Evolutionary conservation across 2,888 invertebrate species (phyloP), one percentile per base, ranked within the genome.

Genomic region (Elegia similella): DNA sequence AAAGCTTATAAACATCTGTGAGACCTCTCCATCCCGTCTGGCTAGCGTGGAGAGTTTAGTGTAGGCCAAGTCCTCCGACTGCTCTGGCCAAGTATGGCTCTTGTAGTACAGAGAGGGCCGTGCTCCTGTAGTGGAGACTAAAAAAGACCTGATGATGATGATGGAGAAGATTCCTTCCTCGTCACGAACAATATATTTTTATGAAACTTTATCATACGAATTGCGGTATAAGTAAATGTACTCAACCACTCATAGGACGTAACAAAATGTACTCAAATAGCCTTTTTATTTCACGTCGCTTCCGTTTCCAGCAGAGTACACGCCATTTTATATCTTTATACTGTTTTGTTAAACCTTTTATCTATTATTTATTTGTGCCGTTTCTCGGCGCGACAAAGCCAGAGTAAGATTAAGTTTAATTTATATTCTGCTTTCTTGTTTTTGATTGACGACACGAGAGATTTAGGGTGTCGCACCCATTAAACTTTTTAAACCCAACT

Each of bases 341-440:
- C 16, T 50, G 50, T 50, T 50, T 50, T 34, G 50, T 50, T 17
- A 50, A 50, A 50, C 50, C 50, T 50, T 50, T 50, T 50, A 34
- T 50, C 50, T 50, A 16, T 50, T 50, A 50, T 50, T 50, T 50
- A 50, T 50, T 50, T 50, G 50, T 5, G 16, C 34, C 50, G 34
- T 50, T 50, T 50, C 34, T 50, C 17, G 34, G n/a, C 17, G 47
- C 30, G 50, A 50, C 50, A 50, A 50, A 50, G 50, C 38, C 50
- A 16, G 16, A 6, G 48, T 6, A 6, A 50, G 34, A 50, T 50
- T 50, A 50, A 50, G 50, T 50, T 50, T 50, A 50, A 50, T 50
- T 50, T 50, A 50, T 50, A 38, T 34, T 34, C 16, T 50, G 34
- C 50, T 50, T 38, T 34, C 50, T 34, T 34, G 34, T 2, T 17